Percentiles rank a stretch among this genome's conserved stretches.
Evolutionary conservation across 2,888 invertebrate genomes (phyloP).

Genomic region (Druceiella hillmani): DNA sequence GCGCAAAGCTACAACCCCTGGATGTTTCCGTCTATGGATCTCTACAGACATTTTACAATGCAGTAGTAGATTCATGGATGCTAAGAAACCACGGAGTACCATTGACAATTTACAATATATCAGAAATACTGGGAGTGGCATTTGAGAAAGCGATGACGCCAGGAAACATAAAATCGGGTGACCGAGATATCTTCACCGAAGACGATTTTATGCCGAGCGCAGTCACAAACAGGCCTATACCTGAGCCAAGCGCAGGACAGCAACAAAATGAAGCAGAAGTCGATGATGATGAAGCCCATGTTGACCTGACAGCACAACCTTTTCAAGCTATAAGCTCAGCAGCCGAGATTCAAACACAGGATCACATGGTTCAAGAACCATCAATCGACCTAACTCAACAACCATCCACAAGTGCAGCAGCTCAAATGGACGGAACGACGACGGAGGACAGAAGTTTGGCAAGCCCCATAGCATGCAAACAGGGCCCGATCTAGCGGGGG

Average conservation of each 20-base stretch:
- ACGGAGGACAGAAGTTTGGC: conserved; percentile 9
- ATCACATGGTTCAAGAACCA: not conserved
- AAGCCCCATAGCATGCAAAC: conserved; percentile 13
- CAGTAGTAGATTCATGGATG: conserved; percentile 28
- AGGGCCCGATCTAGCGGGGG: no score
- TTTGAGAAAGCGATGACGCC: conserved; percentile 28
- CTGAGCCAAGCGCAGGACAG: conserved; percentile 2
- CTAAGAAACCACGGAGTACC: conserved; percentile 30
- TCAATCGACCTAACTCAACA: conserved; percentile 7
- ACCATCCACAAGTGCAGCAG: conserved; percentile 7
- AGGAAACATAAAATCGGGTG: conserved; percentile 29
- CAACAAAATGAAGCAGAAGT: conserved; percentile 9
- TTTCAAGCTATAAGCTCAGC: conserved; percentile 4
- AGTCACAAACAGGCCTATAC: conserved; percentile 21
- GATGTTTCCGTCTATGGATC: conserved; percentile 31
- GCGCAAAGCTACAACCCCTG: conserved; percentile 31
- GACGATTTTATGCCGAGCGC: conserved; percentile 24
- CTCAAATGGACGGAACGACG: not conserved
- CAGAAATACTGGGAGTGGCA: conserved; percentile 23
- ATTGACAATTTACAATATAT: conserved; percentile 31
- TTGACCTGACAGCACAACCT: conserved; percentile 7
- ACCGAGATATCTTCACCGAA: conserved; percentile 27
- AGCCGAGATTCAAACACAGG: not conserved
- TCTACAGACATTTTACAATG: conserved; percentile 28
- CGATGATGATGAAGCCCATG: conserved; percentile 8